These are phyloP conservation scores for Limnephilus marmoratus DNA, from an alignment of 2,888 invertebrate species.

Conservation along the genomic window DNA sequence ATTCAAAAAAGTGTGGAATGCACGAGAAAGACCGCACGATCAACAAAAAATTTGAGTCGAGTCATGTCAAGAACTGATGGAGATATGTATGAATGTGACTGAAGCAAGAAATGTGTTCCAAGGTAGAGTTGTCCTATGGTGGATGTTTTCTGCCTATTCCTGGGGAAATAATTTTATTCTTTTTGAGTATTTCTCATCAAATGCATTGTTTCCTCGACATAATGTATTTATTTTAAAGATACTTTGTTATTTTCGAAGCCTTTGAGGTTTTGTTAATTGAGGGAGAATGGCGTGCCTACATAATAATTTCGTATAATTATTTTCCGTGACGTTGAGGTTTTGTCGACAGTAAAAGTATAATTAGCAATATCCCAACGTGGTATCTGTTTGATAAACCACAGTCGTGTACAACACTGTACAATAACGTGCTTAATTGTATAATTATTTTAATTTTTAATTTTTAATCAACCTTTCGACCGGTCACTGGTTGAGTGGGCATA, in stretches of 20 bases:
- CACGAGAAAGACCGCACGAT: no score
- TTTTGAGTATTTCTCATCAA: neutral
- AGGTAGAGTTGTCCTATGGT: no score
- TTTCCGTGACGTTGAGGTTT: neutral
- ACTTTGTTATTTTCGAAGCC: neutral
- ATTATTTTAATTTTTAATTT: no score
- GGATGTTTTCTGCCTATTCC: no score
- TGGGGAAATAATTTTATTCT: no score
- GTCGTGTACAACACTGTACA: neutral
- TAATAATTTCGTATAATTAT: neutral
- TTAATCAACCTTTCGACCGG: no score
- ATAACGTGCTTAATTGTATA: neutral
- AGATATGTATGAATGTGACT: no score
- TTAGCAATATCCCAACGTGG: neutral
- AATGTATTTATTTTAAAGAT: neutral
- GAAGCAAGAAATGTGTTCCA: no score
- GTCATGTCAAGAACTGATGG: no score
- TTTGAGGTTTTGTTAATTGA: neutral
- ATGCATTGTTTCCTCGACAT: neutral
- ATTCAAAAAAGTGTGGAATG: no score
- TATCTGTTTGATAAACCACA: neutral
- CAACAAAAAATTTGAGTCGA: no score
- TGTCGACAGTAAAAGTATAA: neutral
- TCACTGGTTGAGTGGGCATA: no score
- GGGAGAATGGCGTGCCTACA: neutral